phyloP scores from a whole-genome alignment of 2,888 invertebrate genomes.

The Physocephala rufipes region DNA sequence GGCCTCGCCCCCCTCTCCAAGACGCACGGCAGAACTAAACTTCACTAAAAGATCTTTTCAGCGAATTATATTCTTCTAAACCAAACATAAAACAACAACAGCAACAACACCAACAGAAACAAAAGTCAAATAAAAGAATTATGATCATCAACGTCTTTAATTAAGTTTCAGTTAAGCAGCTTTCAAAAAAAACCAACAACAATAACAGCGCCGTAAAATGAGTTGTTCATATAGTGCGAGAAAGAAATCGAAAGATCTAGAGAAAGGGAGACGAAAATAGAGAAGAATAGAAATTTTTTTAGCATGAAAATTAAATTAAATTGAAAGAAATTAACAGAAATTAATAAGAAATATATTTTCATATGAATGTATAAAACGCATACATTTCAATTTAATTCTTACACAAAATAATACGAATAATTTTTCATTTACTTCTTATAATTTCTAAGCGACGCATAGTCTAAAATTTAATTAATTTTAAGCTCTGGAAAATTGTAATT shows the following conservation, averaged over 20 bases:
- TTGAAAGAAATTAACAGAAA: conserved; percentile 31
- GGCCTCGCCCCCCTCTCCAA: conserved; percentile 78
- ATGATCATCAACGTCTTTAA: conserved; percentile 44
- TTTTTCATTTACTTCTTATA: conserved; percentile 24
- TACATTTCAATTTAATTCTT: conserved; percentile 35
- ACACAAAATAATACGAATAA: conserved; percentile 16
- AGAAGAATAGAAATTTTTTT: not conserved
- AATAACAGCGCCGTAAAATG: not conserved
- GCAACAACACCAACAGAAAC: no score
- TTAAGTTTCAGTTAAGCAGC: conserved; percentile 49
- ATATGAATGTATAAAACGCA: conserved; percentile 27
- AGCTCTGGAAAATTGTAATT: conserved; percentile 45
- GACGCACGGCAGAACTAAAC: conserved; percentile 66
- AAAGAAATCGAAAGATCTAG: conserved; percentile 9
- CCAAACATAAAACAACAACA: no score
- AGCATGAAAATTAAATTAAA: conserved; percentile 9
- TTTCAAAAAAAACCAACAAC: conserved; percentile 47
- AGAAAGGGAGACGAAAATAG: conserved; percentile 10
- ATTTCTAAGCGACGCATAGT: conserved; percentile 14
- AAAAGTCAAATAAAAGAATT: conserved; percentile 43
- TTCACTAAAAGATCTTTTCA: conserved; percentile 34
- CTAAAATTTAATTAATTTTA: conserved; percentile 30
- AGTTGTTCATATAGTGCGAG: not conserved
- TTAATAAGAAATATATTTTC: not conserved
- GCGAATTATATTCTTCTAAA: conserved; percentile 49